Conservation (phyloP, 2,113 vertebrate genomes). For the Dinomys branickii region DNA sequence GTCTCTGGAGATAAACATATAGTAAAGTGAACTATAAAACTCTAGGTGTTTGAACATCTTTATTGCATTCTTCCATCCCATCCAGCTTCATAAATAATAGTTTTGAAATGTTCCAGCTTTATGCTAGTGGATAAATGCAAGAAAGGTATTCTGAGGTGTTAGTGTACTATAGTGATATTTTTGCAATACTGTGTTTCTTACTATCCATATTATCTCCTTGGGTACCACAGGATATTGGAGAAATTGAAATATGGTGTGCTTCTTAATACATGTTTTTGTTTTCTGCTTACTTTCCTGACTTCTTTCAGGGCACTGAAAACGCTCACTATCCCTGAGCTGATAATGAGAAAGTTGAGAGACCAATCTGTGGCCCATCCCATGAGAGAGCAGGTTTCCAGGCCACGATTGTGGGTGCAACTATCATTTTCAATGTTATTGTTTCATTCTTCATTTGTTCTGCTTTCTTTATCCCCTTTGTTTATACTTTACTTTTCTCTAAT, state of each 20-base stretch:
- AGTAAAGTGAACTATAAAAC: not conserved
- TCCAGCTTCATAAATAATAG: not conserved
- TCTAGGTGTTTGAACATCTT: not conserved
- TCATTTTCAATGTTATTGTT: not conserved
- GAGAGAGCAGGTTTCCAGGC: not conserved
- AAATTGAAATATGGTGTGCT: not conserved
- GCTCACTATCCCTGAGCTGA: not conserved
- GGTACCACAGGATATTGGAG: not conserved
- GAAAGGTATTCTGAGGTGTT: not conserved
- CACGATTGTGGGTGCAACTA: not conserved
- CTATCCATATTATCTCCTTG: not conserved
- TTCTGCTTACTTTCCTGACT: not conserved
- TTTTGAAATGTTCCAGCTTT: not conserved
- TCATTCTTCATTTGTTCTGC: not conserved
- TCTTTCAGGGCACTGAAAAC: not conserved
- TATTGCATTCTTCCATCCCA: not conserved
- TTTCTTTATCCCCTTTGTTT: not conserved
- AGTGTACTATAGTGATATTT: not conserved
- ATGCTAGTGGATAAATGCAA: not conserved
- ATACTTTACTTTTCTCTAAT: not conserved
- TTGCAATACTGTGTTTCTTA: conserved; percentile 5
- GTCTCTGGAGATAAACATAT: not conserved
- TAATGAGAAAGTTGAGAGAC: not conserved
- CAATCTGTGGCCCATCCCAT: not conserved
- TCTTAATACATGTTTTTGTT: not conserved